A percentile compares a stretch with the other conserved stretches of the same genome.
phyloP scores from a whole-genome alignment of 2,113 vertebrate genomes.

The Nannobrachium achirus region DNA sequence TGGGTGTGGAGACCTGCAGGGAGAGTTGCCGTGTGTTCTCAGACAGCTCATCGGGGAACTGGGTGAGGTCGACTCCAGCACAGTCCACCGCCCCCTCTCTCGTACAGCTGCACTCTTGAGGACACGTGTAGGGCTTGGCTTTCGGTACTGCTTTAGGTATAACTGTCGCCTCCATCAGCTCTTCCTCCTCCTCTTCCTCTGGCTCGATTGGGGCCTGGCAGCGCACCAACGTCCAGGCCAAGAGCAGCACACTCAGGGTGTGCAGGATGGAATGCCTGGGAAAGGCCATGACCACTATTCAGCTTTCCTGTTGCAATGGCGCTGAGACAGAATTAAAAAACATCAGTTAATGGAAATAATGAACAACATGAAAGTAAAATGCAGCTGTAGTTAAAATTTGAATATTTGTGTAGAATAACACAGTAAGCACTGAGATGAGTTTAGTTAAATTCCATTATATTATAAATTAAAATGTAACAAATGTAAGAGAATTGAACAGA shows the following conservation, averaged over 20 bases:
- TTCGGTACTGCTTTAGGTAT: conserved; percentile 1
- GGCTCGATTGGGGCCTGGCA: conserved; percentile 61
- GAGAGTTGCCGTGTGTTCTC: conserved; percentile 88
- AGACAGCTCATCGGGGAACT: conserved; percentile 86
- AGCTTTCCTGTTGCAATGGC: conserved; percentile 45
- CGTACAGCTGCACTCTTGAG: conserved; percentile 86
- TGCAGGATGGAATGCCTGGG: conserved; percentile 61
- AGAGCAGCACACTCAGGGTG: conserved; percentile 71
- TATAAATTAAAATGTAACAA: background rate
- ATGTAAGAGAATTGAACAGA: background rate
- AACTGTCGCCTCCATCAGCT: conserved; percentile 26
- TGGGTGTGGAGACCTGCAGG: conserved; percentile 83
- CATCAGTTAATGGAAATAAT: background rate
- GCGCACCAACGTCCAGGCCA: conserved; percentile 68
- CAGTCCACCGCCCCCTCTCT: conserved; percentile 91
- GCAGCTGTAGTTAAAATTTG: background rate
- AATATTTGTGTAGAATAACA: no score
- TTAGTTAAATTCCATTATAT: no score
- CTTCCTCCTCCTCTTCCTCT: conserved; percentile 61
- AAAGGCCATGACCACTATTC: conserved; percentile 50
- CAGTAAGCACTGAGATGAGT: no score
- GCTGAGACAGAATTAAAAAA: background rate
- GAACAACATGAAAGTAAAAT: background rate
- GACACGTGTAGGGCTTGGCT: conserved; percentile 71
- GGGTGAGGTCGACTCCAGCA: conserved; percentile 88